A percentile compares a stretch with the other conserved stretches of the same genome.
Conservation (phyloP, 2,113 vertebrate species). For the Pseudorectes ferrugineus region DNA sequence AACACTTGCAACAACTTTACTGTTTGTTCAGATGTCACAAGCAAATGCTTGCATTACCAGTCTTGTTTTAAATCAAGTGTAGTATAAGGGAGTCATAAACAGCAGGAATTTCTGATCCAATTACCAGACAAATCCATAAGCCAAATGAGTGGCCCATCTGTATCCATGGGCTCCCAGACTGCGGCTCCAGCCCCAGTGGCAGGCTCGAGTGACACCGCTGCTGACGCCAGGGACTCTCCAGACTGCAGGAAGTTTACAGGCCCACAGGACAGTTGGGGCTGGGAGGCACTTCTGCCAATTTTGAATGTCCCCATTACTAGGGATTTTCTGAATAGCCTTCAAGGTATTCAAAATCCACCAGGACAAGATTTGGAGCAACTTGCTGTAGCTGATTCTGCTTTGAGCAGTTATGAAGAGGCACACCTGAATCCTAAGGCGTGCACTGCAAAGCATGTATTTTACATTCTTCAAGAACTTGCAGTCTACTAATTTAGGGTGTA, state of each 20-base stretch:
- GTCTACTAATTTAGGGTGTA: neutral
- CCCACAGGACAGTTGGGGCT: neutral
- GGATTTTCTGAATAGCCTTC: neutral
- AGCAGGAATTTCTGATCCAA: neutral
- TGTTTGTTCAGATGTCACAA: neutral
- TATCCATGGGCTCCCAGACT: neutral
- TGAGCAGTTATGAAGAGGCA: neutral
- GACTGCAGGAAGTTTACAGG: neutral
- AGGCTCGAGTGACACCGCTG: fast-evolving
- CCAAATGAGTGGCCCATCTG: neutral
- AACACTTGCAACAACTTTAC: neutral
- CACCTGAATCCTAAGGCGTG: neutral
- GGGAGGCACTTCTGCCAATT: neutral
- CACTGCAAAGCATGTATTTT: neutral
- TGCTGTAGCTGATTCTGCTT: neutral
- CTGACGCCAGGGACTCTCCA: neutral
- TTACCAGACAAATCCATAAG: fast-evolving
- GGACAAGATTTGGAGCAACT: neutral
- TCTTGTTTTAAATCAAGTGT: neutral
- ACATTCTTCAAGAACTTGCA: neutral
- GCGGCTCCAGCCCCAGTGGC: neutral
- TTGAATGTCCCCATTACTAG: neutral
- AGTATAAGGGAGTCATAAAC: neutral
- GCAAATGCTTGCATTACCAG: neutral
- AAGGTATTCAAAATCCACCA: neutral